These are phyloP conservation scores for Habroteleia sp. DNA, from an alignment of 2,888 invertebrate genomes.

Conservation along the genomic window DNA sequence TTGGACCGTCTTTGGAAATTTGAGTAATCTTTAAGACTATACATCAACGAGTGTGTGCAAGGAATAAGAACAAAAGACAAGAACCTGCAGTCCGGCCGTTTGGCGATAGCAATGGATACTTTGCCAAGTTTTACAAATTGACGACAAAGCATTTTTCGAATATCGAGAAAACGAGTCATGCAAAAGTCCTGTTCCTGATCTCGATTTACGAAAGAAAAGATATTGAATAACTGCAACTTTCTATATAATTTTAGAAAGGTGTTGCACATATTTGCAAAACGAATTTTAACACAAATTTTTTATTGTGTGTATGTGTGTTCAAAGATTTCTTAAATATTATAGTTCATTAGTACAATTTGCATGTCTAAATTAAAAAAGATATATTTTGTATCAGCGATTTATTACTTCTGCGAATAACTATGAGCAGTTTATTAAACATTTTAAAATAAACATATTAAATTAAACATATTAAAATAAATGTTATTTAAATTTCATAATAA, in stretches of 20 bases:
- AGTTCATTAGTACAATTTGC: not conserved
- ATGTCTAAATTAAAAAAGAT: too few species aligned
- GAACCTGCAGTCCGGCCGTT: conserved; percentile 58
- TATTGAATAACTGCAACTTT: conserved; percentile 42
- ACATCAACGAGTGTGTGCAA: conserved; percentile 48
- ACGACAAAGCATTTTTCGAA: conserved; percentile 62
- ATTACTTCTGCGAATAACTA: too few species aligned
- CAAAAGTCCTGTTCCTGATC: conserved; percentile 54
- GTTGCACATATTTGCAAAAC: conserved; percentile 35
- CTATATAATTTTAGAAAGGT: conserved; percentile 26
- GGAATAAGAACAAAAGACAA: conserved; percentile 59
- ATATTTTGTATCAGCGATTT: too few species aligned
- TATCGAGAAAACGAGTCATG: conserved; percentile 58
- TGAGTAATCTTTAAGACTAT: conserved; percentile 54
- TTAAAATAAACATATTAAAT: too few species aligned
- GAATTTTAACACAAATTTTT: conserved; percentile 3
- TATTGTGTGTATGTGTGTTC: conserved; percentile 9
- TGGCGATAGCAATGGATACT: conserved; percentile 61
- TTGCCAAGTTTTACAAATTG: conserved; percentile 62
- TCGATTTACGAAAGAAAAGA: conserved; percentile 29
- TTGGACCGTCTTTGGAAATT: conserved; percentile 42
- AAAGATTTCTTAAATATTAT: conserved; percentile 16
- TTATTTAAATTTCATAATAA: too few species aligned
- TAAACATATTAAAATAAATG: too few species aligned
- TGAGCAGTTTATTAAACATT: too few species aligned